phyloP scores from a whole-genome alignment of 1,140 invertebrate species.

The Ostrea edulis region DNA sequence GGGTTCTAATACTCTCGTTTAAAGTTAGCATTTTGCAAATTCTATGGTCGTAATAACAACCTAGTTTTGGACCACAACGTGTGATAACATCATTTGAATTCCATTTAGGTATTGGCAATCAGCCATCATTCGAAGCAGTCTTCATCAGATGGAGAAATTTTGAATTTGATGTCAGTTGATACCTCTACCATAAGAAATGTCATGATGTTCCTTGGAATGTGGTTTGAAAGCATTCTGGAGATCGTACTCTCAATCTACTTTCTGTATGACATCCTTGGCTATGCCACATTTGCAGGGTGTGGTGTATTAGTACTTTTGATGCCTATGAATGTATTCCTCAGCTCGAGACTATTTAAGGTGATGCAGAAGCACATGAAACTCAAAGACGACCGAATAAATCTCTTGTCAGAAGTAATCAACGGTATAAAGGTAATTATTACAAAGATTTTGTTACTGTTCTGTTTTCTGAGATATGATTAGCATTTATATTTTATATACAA shows the following conservation, averaged over 20 bases:
- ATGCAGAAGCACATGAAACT: conserved; percentile 78
- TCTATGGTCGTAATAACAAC: too few relatives aligned
- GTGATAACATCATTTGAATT: background rate
- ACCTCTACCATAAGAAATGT: conserved; percentile 77
- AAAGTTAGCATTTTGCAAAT: too few relatives aligned
- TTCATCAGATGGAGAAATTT: conserved; percentile 82
- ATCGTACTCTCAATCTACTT: conserved; percentile 92
- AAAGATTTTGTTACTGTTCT: too few relatives aligned
- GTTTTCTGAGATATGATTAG: too few relatives aligned
- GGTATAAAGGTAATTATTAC: conserved; percentile 81
- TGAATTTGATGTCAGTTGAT: conserved; percentile 82
- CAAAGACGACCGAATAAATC: conserved; percentile 81
- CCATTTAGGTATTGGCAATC: conserved; percentile 66
- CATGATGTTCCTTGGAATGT: conserved; percentile 90
- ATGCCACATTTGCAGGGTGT: conserved; percentile 76
- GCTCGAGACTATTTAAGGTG: conserved; percentile 85
- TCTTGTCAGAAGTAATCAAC: conserved; percentile 76
- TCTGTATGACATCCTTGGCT: conserved; percentile 87
- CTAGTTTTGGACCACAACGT: too few relatives aligned
- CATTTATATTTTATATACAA: too few relatives aligned
- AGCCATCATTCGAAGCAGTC: conserved; percentile 70
- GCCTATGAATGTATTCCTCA: conserved; percentile 90
- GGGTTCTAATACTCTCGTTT: too few relatives aligned
- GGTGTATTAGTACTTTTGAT: conserved; percentile 77
- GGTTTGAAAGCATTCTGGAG: conserved; percentile 96